These are phyloP conservation scores for Acanthurus leucopareius DNA, from an alignment of 2,797 vertebrate species.

Conservation along the genomic window DNA sequence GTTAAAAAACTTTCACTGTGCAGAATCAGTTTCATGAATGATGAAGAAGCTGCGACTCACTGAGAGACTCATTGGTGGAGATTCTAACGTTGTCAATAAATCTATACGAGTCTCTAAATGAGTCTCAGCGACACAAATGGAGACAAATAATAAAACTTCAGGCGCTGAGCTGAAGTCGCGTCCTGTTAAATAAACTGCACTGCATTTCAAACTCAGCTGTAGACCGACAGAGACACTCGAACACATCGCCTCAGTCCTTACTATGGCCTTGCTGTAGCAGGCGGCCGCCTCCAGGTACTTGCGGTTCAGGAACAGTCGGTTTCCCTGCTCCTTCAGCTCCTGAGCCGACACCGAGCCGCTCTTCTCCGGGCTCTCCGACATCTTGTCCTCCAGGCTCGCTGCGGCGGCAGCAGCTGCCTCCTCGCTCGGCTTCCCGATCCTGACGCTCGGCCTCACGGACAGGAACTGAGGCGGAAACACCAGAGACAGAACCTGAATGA, in stretches of 20 bases:
- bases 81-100: no score
- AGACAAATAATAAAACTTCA: no score
- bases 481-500: no score
- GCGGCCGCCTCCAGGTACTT: slow-evolving; percentile 94
- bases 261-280: slow-evolving; percentile 93
- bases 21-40: no score
- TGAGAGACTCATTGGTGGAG: no score
- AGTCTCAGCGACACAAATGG: no score
- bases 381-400: slow-evolving; percentile 81
- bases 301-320: slow-evolving; percentile 92
- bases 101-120: no score
- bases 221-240: neutral
- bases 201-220: no score
- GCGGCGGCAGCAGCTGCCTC: slow-evolving; percentile 68
- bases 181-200: no score
- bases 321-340: slow-evolving; percentile 95
- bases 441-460: slow-evolving; percentile 7
- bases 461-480: neutral
- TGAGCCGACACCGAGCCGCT: slow-evolving; percentile 88
- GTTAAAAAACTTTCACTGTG: no score
- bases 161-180: neutral
- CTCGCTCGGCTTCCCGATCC: slow-evolving; percentile 81
- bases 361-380: slow-evolving; percentile 91
- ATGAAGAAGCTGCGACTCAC: no score
- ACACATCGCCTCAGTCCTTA: slow-evolving; percentile 49